Evolutionary conservation across 2,888 invertebrate genomes (phyloP), one percentile per base, ranked within the genome.

Genomic region (Glaucopsyche alexis): DNA sequence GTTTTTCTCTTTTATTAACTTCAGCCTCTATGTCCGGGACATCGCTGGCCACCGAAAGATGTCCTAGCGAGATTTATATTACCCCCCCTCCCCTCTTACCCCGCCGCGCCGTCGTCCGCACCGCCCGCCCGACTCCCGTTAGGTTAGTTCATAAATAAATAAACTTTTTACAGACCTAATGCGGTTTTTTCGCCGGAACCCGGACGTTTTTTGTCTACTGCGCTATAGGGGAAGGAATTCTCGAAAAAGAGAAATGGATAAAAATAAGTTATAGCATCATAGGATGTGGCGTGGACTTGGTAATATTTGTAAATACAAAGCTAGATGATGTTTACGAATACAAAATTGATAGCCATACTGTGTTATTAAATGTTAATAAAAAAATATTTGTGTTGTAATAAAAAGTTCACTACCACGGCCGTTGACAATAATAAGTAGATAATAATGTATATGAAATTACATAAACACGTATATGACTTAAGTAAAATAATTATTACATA

Each of bases 51-150:
- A 74, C 75, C 75, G 72, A 71, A 72, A 72, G 73, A 74, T 74
- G 75, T 71, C 72, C 73, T 64, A 70, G 49, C 29, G 45, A 74
- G 76, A 74, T 76, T 76, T 76, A 75, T 74, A 71, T 64, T 49
- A 60, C 71, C 47, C 66, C 70, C 74, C 19, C 60, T 13, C 60
- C 52, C 16, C 52, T 16, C 14, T 14, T 0, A 7, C 29, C 60
- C 29, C 60, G 73, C 75, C 73, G 49, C 60, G 73, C 75, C 73
- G 49, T 8, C 72, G 72, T 70, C 66, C 70, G 69, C 72, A 45
- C 5, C 72, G 71, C 72, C 66, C 70, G 49, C 71, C 76, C 74
- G 74, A 29, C 4, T 29, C 29, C 29, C 29, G 29, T 29, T 29
- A 29, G 29, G 29, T 76, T 76, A 75, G 74, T 74, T 65, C 38